Conservation (phyloP, 1,140 invertebrate species). For the Ruditapes philippinarum region DNA sequence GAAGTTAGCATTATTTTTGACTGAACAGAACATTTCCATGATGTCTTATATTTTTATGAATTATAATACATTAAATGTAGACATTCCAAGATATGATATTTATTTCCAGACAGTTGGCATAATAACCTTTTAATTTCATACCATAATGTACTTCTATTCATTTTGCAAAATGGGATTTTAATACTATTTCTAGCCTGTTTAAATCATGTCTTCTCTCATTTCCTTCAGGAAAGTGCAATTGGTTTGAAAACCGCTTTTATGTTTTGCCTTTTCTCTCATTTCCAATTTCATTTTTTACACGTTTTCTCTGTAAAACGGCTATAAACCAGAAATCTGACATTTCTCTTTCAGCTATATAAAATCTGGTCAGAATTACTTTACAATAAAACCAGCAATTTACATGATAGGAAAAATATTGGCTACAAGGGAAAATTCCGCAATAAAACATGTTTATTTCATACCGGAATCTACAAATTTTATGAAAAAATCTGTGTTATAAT, state of each 20-base stretch:
- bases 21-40: too few relatives aligned
- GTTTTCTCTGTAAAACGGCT: not conserved
- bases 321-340: not conserved
- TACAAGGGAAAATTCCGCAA: not conserved
- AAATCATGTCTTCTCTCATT: not conserved
- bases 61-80: too few relatives aligned
- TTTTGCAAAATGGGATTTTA: too few relatives aligned
- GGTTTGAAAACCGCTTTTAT: not conserved
- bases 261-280: not conserved
- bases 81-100: too few relatives aligned
- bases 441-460: not conserved
- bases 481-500: conserved; percentile 20
- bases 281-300: not conserved
- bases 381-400: conserved; percentile 29
- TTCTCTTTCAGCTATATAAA: conserved; percentile 1
- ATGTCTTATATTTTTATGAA: too few relatives aligned
- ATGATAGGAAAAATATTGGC: conserved; percentile 13
- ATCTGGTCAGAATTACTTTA: conserved; percentile 24
- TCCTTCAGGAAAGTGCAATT: not conserved
- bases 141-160: too few relatives aligned
- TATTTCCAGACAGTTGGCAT: too few relatives aligned
- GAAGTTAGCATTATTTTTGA: too few relatives aligned
- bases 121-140: too few relatives aligned
- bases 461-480: conserved; percentile 20
- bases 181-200: not conserved